phyloP scores from a whole-genome alignment of 2,888 invertebrate genomes.

The Spicauda simplicius region DNA sequence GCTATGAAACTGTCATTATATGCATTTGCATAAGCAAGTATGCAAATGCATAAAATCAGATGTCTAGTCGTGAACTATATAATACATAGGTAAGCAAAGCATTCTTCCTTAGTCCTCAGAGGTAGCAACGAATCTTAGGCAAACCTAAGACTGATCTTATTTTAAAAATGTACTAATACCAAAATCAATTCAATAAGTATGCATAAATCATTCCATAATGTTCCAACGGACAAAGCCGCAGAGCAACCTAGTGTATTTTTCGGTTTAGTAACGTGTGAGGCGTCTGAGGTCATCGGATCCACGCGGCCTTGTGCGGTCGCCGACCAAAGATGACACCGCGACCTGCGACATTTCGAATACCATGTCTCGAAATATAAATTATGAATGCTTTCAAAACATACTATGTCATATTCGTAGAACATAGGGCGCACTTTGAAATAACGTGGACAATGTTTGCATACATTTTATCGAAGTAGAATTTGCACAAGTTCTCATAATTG shows the following conservation, averaged over 20 bases:
- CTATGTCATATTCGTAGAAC: constrained; percentile 40
- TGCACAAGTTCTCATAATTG: constrained; percentile 28
- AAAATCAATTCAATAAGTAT: no score
- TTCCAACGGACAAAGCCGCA: neutral
- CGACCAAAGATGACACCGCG: constrained; percentile 71
- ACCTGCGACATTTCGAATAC: constrained; percentile 66
- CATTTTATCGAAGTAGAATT: constrained; percentile 30
- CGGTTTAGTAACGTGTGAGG: constrained; percentile 41
- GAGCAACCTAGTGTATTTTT: neutral
- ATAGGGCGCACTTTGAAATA: constrained; percentile 49
- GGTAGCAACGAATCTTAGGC: no score
- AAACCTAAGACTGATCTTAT: no score
- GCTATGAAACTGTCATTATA: no score
- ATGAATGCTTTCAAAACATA: constrained; percentile 39
- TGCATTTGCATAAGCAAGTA: no score
- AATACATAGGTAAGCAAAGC: no score
- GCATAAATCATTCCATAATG: neutral
- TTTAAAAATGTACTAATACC: no score
- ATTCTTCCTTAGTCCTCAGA: no score
- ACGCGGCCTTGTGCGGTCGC: constrained; percentile 81
- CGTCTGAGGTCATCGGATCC: constrained; percentile 77
- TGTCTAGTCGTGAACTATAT: no score
- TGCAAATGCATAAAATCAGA: no score
- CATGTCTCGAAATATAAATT: constrained; percentile 48
- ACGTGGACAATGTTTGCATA: neutral